Conservation (phyloP, 2,113 vertebrate species). For the Cyprinodon tularosa region DNA sequence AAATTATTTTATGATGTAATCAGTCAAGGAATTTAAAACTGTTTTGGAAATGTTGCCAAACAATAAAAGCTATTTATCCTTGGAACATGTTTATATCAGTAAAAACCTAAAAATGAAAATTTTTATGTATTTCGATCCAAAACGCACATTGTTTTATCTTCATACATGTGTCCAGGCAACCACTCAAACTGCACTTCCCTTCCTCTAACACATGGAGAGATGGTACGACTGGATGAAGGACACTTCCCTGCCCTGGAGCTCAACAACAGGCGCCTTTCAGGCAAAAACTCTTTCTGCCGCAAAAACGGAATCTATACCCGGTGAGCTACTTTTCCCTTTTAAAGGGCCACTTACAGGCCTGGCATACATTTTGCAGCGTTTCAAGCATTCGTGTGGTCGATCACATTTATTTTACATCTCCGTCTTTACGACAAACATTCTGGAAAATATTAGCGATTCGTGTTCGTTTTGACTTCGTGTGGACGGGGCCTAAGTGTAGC, state of each 20-base stretch:
- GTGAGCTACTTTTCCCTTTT: slow-evolving; percentile 67
- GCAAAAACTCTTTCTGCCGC: slow-evolving; percentile 97
- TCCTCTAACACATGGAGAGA: slow-evolving; percentile 91
- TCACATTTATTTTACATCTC: too few species aligned
- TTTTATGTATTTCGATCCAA: neutral
- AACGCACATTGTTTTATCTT: neutral
- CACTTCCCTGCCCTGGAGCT: slow-evolving; percentile 96
- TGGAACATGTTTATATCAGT: neutral
- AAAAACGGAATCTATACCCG: slow-evolving; percentile 97
- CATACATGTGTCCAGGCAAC: slow-evolving; percentile 77
- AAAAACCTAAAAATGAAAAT: too few species aligned
- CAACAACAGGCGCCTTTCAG: slow-evolving; percentile 93
- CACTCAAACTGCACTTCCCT: slow-evolving; percentile 87
- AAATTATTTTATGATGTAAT: neutral
- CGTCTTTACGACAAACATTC: too few species aligned
- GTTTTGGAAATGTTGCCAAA: neutral
- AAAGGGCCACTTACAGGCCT: neutral
- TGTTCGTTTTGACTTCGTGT: too few species aligned
- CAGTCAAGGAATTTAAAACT: neutral
- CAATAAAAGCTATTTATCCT: neutral
- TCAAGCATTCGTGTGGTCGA: too few species aligned
- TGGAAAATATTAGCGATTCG: too few species aligned
- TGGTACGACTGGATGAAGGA: slow-evolving; percentile 95
- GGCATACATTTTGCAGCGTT: too few species aligned
- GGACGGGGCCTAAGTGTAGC: too few species aligned